Conservation (phyloP, 2,888 invertebrate genomes). For the Neelides folsomi region DNA sequence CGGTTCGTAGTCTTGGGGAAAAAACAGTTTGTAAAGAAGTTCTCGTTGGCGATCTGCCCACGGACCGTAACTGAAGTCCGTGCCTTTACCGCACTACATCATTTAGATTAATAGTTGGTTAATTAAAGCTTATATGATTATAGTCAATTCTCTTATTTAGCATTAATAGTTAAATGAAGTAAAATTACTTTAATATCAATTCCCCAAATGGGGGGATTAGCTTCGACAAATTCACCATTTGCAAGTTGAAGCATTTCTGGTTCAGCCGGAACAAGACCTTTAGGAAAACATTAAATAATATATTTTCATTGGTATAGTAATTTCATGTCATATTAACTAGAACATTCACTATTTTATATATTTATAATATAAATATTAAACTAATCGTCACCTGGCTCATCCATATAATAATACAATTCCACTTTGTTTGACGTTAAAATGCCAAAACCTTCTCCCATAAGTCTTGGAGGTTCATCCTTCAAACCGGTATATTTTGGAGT, state of each 20-base stretch:
- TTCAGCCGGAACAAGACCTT: conserved; percentile 69
- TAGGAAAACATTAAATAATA: conserved; percentile 1
- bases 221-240: conserved; percentile 84
- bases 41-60: conserved; percentile 98
- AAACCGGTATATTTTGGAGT: conserved; percentile 87
- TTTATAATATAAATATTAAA: not conserved
- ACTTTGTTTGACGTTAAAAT: conserved; percentile 89
- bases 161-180: too few species aligned
- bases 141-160: not conserved
- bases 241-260: conserved; percentile 77
- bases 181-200: conserved; percentile 63
- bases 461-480: conserved; percentile 86
- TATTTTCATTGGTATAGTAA: too few species aligned
- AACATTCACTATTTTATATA: not conserved
- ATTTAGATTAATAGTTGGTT: not conserved
- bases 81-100: conserved; percentile 67
- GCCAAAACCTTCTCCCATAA: conserved; percentile 98
- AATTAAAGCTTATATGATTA: not conserved
- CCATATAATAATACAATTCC: conserved; percentile 93
- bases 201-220: conserved; percentile 88
- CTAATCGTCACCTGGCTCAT: conserved; percentile 68
- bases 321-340: too few species aligned
- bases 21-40: conserved; percentile 88
- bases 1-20: conserved; percentile 72
- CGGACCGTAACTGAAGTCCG: conserved; percentile 93